Evolutionary conservation across 2,113 vertebrate species (phyloP).

Genomic region (Phylloscopus trochilus): DNA sequence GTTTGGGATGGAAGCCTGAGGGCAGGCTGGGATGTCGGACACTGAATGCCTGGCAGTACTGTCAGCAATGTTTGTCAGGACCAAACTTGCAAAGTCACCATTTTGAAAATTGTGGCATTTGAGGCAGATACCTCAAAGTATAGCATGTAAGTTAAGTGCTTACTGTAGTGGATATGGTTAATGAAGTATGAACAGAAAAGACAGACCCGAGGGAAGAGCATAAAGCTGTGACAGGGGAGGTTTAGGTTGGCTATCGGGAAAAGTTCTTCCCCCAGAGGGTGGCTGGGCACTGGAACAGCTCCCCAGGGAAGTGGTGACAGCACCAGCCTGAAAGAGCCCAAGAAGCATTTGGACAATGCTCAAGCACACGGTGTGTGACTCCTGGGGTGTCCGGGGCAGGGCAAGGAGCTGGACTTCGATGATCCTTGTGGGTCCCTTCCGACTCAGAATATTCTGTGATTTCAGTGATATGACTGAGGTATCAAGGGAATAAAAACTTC

Average conservation of each 20-base stretch:
- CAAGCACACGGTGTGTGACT: not conserved
- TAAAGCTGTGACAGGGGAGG: not conserved
- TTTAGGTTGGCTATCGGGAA: too few species aligned
- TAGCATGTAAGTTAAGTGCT: not conserved
- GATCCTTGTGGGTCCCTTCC: not conserved
- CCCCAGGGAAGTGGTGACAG: not conserved
- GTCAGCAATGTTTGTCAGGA: not conserved
- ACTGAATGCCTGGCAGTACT: accelerated
- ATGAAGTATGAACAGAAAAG: not conserved
- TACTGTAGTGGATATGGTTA: not conserved
- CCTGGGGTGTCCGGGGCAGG: not conserved
- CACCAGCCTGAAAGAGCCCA: not conserved
- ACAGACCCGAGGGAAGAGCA: accelerated
- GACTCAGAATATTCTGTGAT: not conserved
- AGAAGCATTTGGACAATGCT: accelerated
- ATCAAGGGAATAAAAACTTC: not conserved
- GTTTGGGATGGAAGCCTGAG: not conserved
- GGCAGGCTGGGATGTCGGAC: not conserved
- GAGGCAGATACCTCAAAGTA: not conserved
- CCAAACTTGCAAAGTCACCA: not conserved
- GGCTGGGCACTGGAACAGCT: not conserved
- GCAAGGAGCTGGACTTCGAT: accelerated
- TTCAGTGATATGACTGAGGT: not conserved
- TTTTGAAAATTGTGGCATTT: not conserved
- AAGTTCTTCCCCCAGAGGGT: not conserved